A percentile compares a stretch with the other conserved stretches of the same genome.
Evolutionary conservation across 2,888 invertebrate species (phyloP).

Genomic region (Podotricha telesiphe): DNA sequence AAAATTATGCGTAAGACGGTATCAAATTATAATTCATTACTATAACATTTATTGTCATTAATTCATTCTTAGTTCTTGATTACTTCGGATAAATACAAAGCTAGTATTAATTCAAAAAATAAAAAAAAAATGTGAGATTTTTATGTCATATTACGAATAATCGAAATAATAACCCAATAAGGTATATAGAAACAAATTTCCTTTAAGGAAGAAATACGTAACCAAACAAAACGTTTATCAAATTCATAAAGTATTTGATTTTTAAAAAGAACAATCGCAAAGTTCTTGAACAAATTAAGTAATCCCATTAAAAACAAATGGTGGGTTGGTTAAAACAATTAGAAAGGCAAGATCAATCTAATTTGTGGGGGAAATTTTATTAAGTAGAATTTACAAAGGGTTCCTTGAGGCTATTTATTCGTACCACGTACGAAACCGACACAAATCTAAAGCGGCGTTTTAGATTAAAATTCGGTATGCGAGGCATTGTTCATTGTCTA

Average conservation of each 20-base stretch:
- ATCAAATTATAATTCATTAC: too few species aligned
- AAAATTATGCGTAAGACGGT: too few species aligned
- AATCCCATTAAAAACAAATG: conserved; percentile 28
- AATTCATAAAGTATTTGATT: conserved; percentile 5
- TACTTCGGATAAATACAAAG: too few species aligned
- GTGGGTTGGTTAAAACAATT: conserved; percentile 35
- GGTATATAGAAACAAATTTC: neutral
- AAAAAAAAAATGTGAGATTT: too few species aligned
- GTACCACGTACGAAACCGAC: conserved; percentile 53
- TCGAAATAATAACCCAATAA: neutral
- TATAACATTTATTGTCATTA: too few species aligned
- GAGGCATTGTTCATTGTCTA: conserved; percentile 73
- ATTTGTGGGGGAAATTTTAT: conserved; percentile 38
- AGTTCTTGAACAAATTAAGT: conserved; percentile 33
- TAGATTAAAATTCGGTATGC: conserved; percentile 77
- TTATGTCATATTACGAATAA: too few species aligned
- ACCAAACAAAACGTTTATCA: neutral
- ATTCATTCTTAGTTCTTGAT: too few species aligned
- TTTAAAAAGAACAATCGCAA: conserved; percentile 26
- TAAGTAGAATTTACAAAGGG: conserved; percentile 39
- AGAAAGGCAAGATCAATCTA: conserved; percentile 40
- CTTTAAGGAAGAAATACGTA: neutral
- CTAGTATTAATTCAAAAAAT: too few species aligned
- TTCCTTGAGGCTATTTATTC: conserved; percentile 40
- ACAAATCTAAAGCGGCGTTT: conserved; percentile 66